Percentiles rank a stretch among this genome's conserved stretches.
Conservation (phyloP, 1,140 invertebrate genomes). For the Drosophila subobscura region DNA sequence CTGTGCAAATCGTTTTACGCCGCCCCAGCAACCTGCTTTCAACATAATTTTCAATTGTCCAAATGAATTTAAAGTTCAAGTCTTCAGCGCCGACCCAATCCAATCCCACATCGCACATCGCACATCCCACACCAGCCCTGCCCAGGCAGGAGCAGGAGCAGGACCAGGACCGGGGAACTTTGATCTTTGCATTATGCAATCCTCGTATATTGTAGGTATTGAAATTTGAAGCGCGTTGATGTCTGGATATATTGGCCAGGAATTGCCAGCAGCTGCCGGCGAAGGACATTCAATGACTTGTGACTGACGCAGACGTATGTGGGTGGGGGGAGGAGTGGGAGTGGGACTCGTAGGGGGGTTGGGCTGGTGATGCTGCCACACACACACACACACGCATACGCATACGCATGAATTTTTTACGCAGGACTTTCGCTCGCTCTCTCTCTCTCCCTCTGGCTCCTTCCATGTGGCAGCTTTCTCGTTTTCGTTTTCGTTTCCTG, state of each 20-base stretch:
- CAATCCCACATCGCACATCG: no score
- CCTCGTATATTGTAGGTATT: constrained; percentile 30
- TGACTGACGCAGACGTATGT: constrained; percentile 43
- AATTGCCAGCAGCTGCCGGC: constrained; percentile 70
- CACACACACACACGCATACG: constrained; percentile 35
- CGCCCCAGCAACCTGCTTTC: no score
- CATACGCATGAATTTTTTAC: constrained; percentile 72
- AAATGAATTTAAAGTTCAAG: constrained; percentile 33
- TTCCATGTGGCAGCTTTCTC: constrained; percentile 40
- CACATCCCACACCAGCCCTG: not conserved
- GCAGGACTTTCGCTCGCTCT: constrained; percentile 16
- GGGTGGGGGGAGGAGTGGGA: not conserved
- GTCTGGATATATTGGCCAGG: constrained; percentile 42
- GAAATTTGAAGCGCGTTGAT: constrained; percentile 54
- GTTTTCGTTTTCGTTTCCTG: constrained; percentile 18
- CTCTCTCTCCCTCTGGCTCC: no score
- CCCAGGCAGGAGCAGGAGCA: no score
- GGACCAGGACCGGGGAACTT: constrained; percentile 7
- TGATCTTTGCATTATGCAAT: constrained; percentile 60
- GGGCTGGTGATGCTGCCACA: constrained; percentile 44
- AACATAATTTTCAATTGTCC: constrained; percentile 43
- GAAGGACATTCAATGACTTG: constrained; percentile 57
- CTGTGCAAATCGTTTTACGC: constrained; percentile 20
- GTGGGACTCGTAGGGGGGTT: constrained; percentile 31
- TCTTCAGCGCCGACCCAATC: no score